These are phyloP conservation scores for Acanthis flammea DNA, from an alignment of 2,797 vertebrate species.

Conservation along the genomic window DNA sequence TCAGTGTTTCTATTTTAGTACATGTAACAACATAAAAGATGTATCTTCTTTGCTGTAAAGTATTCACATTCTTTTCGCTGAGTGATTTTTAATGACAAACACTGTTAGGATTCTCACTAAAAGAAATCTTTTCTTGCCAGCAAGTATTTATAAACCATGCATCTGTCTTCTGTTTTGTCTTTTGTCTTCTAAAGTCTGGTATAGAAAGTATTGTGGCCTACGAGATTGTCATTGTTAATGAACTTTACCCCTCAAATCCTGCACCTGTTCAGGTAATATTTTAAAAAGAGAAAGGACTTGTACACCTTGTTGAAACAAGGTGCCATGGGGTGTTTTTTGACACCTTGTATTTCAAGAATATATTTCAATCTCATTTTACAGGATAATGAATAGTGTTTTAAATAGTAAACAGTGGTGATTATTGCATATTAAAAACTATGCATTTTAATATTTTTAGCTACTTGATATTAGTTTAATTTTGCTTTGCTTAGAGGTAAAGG, in stretches of 20 bases:
- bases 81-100: neutral
- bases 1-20: neutral
- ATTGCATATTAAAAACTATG: neutral
- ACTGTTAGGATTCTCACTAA: neutral
- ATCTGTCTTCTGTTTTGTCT: neutral
- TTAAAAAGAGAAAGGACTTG: fast-evolving
- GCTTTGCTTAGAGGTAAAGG: neutral
- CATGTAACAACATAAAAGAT: neutral
- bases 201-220: neutral
- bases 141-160: neutral
- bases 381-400: neutral
- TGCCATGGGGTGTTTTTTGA: neutral
- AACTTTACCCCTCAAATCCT: neutral
- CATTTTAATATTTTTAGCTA: neutral
- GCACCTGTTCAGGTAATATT: neutral
- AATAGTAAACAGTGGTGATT: neutral
- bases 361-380: neutral
- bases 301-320: neutral
- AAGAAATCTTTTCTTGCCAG: neutral
- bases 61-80: neutral
- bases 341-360: neutral
- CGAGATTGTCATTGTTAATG: neutral
- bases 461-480: neutral
- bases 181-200: neutral
- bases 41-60: neutral